Conservation (phyloP, 2,888 invertebrate species). For the Coelinius sp. region DNA sequence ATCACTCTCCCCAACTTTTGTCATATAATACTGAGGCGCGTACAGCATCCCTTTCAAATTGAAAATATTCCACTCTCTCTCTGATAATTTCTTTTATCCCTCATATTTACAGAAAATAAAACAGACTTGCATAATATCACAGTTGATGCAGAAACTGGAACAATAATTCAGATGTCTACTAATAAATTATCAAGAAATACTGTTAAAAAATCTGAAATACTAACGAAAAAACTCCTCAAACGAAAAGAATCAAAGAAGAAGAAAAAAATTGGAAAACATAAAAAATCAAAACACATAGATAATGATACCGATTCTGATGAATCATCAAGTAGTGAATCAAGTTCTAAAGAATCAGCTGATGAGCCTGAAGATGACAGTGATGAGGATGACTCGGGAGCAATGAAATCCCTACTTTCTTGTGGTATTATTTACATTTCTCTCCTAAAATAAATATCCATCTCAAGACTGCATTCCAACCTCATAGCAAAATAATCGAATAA, state of each 20-base stretch:
- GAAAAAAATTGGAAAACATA: conserved; percentile 22
- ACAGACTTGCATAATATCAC: neutral
- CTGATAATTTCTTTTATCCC: neutral
- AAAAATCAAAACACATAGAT: neutral
- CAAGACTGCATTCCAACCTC: neutral
- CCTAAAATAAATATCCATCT: neutral
- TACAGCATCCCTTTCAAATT: neutral
- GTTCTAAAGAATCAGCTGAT: conserved; percentile 2
- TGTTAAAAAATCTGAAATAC: neutral
- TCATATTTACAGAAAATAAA: conserved; percentile 20
- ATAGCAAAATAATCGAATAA: neutral
- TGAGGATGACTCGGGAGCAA: neutral
- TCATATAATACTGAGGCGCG: too few species aligned
- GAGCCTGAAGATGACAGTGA: conserved; percentile 1
- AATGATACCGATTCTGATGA: neutral
- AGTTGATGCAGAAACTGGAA: conserved; percentile 19
- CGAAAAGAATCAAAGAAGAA: conserved; percentile 13
- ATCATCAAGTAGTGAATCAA: conserved; percentile 11
- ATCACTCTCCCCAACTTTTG: too few species aligned
- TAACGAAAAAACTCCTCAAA: neutral
- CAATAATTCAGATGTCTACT: neutral
- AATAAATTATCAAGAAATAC: conserved; percentile 40
- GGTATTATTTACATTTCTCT: conserved; percentile 7
- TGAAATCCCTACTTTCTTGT: neutral
- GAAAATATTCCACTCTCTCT: neutral